These are phyloP conservation scores for Nesogale talazaci DNA, from an alignment of 2,113 vertebrate genomes.

Conservation along the genomic window DNA sequence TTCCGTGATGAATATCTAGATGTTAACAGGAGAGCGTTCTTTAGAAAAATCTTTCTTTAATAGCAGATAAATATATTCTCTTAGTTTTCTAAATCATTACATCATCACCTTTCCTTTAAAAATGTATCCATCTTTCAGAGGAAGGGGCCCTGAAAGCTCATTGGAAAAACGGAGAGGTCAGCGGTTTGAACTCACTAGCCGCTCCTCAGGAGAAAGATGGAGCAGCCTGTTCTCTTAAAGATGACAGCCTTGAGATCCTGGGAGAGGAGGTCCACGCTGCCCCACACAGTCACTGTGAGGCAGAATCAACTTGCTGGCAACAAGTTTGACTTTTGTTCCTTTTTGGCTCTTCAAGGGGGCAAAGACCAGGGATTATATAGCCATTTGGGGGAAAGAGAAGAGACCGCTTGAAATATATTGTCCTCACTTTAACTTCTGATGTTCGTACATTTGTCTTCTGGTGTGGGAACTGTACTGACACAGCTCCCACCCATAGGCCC, in stretches of 20 bases:
- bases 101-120: background rate
- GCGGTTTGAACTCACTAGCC: background rate
- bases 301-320: background rate
- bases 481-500: background rate
- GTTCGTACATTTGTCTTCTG: too few species aligned
- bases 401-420: background rate
- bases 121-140: conserved; percentile 16
- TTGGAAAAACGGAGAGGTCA: background rate
- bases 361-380: background rate
- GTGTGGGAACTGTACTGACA: fast-evolving
- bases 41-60: background rate
- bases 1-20: conserved; percentile 8
- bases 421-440: background rate
- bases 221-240: background rate
- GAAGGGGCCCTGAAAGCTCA: background rate
- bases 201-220: background rate
- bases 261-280: background rate
- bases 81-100: conserved; percentile 35
- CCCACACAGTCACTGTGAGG: background rate
- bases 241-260: background rate
- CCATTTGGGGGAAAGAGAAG: background rate
- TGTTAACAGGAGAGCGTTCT: background rate
- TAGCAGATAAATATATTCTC: background rate
- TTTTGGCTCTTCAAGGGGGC: background rate
- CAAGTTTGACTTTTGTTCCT: background rate